Conservation (phyloP, 2,113 vertebrate species). For the Carollia perspicillata region DNA sequence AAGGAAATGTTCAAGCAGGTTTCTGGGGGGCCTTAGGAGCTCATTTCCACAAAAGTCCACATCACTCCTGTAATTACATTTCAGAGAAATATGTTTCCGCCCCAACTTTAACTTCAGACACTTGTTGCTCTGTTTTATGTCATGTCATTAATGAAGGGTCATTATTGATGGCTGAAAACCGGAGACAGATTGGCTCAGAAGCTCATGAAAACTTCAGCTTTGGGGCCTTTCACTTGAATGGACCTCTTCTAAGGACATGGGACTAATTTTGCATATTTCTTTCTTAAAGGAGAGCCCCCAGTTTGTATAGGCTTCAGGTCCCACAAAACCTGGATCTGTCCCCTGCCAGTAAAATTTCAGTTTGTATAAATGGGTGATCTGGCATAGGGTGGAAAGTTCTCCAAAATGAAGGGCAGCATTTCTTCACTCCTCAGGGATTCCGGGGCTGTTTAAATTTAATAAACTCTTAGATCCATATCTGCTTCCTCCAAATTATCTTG, state of each 20-base stretch:
- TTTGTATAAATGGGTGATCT: not conserved
- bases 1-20: not conserved
- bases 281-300: not conserved
- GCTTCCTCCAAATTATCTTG: not conserved
- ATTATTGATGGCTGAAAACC: slow-evolving; percentile 51
- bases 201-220: not conserved
- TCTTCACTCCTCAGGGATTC: not conserved
- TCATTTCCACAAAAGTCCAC: slow-evolving; percentile 7
- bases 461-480: not conserved
- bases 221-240: not conserved
- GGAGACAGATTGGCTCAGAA: slow-evolving; percentile 25
- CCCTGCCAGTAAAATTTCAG: slow-evolving; percentile 46
- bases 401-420: slow-evolving; percentile 43
- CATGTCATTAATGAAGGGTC: slow-evolving; percentile 55
- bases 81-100: slow-evolving; percentile 47
- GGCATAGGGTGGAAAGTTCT: not conserved
- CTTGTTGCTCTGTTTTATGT: slow-evolving; percentile 74
- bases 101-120: slow-evolving; percentile 28
- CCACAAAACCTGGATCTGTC: not conserved
- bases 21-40: slow-evolving; percentile 5
- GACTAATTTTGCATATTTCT: slow-evolving; percentile 6
- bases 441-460: slow-evolving; percentile 7
- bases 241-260: not conserved
- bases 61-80: slow-evolving; percentile 57
- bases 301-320: not conserved